Percentiles rank a stretch among this genome's conserved stretches.
These are phyloP conservation scores for Calliscelio sp. DNA, from an alignment of 2,888 invertebrate genomes.

Conservation along the genomic window DNA sequence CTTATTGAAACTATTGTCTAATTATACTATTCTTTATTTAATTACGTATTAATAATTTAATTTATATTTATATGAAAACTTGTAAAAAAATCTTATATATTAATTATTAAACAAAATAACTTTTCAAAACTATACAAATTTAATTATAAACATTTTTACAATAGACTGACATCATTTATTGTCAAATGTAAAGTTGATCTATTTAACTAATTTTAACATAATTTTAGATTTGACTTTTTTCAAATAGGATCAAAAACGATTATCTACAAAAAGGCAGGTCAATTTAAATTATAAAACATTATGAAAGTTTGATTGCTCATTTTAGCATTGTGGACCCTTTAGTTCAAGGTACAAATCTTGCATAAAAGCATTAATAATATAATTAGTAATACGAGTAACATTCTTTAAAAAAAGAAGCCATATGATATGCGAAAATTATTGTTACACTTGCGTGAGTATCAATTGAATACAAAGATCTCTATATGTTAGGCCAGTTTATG, in stretches of 20 bases:
- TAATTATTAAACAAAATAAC: neutral
- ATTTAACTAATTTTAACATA: neutral
- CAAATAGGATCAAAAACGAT: constrained; percentile 3
- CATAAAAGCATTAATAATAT: neutral
- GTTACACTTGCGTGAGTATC: neutral
- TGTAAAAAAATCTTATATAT: neutral
- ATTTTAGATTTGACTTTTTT: neutral
- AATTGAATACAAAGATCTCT: constrained; percentile 12
- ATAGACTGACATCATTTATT: constrained; percentile 48
- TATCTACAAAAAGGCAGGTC: neutral
- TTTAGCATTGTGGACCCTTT: neutral
- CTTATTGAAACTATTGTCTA: too few species aligned
- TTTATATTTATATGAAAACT: neutral
- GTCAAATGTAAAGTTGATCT: constrained; percentile 29
- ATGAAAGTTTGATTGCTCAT: neutral
- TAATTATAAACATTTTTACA: constrained; percentile 1
- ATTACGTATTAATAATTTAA: too few species aligned
- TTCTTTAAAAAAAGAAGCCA: too few species aligned
- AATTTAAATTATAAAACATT: neutral
- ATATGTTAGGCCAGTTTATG: constrained; percentile 39
- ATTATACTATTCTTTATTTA: too few species aligned
- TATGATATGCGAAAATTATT: constrained; percentile 3
- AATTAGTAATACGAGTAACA: too few species aligned
- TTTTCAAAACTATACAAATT: constrained; percentile 2
- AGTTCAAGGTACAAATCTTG: neutral